Evolutionary conservation across 1,140 invertebrate genomes (phyloP), one percentile per base, ranked within the genome.

Genomic region (Caenorhabditis brenneri): DNA sequence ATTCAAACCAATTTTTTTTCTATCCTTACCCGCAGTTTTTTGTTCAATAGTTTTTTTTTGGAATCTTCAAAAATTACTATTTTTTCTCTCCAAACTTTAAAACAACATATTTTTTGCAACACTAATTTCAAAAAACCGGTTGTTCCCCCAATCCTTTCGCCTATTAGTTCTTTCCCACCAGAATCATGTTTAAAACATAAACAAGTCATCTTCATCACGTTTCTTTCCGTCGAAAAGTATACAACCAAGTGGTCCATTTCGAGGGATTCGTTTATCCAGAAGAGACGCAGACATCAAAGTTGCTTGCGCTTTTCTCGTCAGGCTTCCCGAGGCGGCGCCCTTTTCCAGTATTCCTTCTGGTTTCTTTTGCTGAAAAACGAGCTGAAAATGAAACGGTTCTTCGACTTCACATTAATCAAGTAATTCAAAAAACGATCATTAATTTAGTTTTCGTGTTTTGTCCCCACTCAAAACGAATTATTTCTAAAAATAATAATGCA

Each of bases 321-420:
- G n/a, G 39, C 12, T 42, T 10, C 29, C 27, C 36, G 31, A 0
- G 5, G 58, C 33, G 58, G 31, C 65, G 65, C 65, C 65, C 65
- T 46, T 74, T 74, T 42, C n/a, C 36, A 24, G 27, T 9, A 4
- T 74, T 74, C 27, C 22, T n/a, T 15, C 33, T 36, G 3, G 24
- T 16, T 33, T 10, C 16, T 65, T 65, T 9, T 4, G 5, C 58
- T 65, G 58, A 36, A 65, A 65, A 15, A 0, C 16, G 2, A 15
- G n/a, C n/a, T n/a, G 15, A 36, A 16, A 74, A 74, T 74, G 65
- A 74, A 74, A n/a, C 65, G 65, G 1, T 36, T 74, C 19, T 74
- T 74, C 65, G 65, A 74, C 65, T 74, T 74, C 65, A 36, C 65
- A 42, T 42, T 74, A 0, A 74, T 74, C 65, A 74, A 74, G 65